Base-by-base conservation (phyloP, 2,888 invertebrate species). In the Alentia gelatinosa region DNA sequence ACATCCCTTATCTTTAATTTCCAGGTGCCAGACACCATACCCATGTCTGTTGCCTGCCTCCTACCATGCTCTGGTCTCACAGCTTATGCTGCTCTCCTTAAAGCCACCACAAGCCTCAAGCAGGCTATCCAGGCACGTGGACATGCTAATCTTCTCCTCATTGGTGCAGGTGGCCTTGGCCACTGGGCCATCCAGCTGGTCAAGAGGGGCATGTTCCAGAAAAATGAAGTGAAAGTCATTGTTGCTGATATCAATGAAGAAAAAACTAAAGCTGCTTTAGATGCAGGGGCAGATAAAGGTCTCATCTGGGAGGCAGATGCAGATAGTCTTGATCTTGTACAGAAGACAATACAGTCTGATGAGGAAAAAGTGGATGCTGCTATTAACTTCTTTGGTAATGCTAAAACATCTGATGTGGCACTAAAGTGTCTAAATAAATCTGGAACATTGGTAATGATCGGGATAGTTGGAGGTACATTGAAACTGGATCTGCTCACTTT, bases 211-310 rank as follows among this genome's bases (percentile, higher is more conserved):
- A 19, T 37, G 9, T 39, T 83, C 26, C 23, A 15, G 12, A 39
- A 30, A 12, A 15, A 83, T 15, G 39, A 83, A 1, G 83, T 83
- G 23, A 83, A 35, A 39, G 26, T 83, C 7, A 40, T 40, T 1
- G 40, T 83, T 15, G 83, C 83, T 19, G 83, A 83, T 23, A 83
- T 83, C 83, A 40, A n/a, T 40, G 40, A 83, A 23, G 83, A 83
- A 23, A 83, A 83, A 39, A 83, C 23, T 23, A 19, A 83, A 35
- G 23, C 30, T 19, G 83, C 83, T n/a, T 23, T 37, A 1, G 39
- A 30, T 4, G 83, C 83, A 40, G 83, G 83, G 12, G 37, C 83
- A 1, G 83, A 83, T 83, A 39, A 39, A 37, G 39, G 39, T 39
- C 3, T 83, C 23, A n/a, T 83, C 26, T 83, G 83, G 83, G 40